These are phyloP conservation scores for Echiichthys vipera DNA, from an alignment of 2,797 vertebrate species.

Conservation along the genomic window DNA sequence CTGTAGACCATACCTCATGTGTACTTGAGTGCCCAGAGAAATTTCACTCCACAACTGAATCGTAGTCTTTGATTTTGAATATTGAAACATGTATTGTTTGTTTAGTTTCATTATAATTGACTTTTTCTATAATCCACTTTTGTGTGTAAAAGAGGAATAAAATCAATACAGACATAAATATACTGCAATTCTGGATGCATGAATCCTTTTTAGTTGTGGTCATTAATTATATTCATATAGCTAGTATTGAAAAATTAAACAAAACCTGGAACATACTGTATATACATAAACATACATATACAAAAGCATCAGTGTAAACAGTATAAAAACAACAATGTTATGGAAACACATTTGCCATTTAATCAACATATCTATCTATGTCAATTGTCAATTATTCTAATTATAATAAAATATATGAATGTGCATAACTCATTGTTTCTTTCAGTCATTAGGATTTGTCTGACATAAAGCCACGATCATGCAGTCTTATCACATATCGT, in stretches of 20 bases:
- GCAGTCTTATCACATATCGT: constrained; percentile 46
- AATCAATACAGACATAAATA: neutral
- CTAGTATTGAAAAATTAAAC: neutral
- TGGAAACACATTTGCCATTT: neutral
- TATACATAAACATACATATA: too few species aligned
- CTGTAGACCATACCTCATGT: neutral
- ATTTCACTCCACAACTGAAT: neutral
- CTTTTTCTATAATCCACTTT: neutral
- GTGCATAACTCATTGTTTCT: neutral
- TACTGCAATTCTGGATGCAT: neutral
- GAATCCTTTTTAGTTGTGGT: neutral
- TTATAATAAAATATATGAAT: neutral
- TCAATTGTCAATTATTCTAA: neutral
- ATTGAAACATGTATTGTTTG: too few species aligned
- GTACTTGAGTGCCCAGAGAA: too few species aligned
- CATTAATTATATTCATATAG: neutral
- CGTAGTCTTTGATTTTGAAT: too few species aligned
- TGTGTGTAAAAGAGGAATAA: neutral
- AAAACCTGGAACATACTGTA: too few species aligned
- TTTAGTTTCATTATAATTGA: too few species aligned
- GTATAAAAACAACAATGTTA: neutral
- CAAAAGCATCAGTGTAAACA: too few species aligned
- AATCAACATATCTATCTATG: neutral
- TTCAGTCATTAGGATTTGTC: constrained; percentile 14
- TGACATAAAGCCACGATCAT: constrained; percentile 29